Base-by-base conservation (phyloP, 1,140 invertebrate genomes). In the Eumeta japonica region DNA sequence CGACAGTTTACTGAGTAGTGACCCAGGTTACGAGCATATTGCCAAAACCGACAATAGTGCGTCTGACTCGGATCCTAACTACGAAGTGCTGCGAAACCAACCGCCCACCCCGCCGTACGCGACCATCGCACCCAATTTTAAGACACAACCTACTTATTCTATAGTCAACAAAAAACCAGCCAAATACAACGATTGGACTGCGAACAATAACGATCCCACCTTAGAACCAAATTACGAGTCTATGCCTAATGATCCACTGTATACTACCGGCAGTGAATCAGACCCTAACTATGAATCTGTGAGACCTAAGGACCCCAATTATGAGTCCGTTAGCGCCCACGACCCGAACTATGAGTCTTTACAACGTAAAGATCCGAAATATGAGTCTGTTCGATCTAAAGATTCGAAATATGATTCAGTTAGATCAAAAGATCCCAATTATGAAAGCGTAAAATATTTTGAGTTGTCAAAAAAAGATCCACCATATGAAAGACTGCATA, bases 271-370 rank as follows among this genome's bases (percentile, higher is more conserved):
- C 3, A 89, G 85, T 46, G 86, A 88, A 55, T 81, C 80, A 0
- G 84, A 86, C 56, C 83, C 84, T 1, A 87, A 87, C 50, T 87
- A 87, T 42, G 84, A 87, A 50, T 84, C 83, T 0, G 83, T 86
- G 0, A 78, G 79, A 9, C 72, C 73, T 1, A 75, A 76, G 48
- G 71, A 76, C 45, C 58, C 70, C 0, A 75, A 74, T 42, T 77
- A 75, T 16, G 72, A 77, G 28, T 63, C 60, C 34, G 55, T 62
- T 10, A 47, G 50, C 33, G 20, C 56, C 7, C 58, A 58, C 16
- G 66, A 71, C 34, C 64, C 66, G 0, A 71, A 73, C 32, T 74
- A 74, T 43, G 70, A 74, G 32, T 74, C 67, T 1, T 50, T 74
- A 9, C 45, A 62, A 32, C 57, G 55, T 30, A 74, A 74, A 39